Conservation (phyloP, 2,113 vertebrate species). For the Sander lucioperca region DNA sequence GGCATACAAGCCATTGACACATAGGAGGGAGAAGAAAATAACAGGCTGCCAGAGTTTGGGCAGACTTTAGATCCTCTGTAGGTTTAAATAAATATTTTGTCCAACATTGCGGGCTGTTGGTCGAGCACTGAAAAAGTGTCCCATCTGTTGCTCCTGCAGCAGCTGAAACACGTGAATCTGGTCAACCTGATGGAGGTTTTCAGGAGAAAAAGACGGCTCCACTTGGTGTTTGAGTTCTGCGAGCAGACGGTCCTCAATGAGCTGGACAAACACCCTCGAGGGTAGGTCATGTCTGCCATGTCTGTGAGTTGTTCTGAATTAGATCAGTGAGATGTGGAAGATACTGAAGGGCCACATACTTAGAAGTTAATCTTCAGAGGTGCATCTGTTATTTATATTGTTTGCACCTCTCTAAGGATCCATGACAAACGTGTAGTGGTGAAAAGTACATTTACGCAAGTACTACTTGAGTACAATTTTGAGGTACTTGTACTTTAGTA, state of each 20-base stretch:
- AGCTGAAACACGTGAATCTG: conserved; percentile 91
- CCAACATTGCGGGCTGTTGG: neutral
- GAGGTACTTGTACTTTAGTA: neutral
- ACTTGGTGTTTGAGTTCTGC: conserved; percentile 92
- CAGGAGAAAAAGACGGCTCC: conserved; percentile 89
- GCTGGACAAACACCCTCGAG: conserved; percentile 89
- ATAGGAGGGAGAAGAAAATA: neutral
- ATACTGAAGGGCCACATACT: neutral
- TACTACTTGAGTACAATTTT: neutral
- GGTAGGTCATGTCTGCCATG: conserved; percentile 76
- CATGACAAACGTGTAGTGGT: neutral
- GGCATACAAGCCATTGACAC: neutral
- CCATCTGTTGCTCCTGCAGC: conserved; percentile 74
- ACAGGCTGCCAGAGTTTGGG: neutral
- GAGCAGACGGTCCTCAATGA: conserved; percentile 92
- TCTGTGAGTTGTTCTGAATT: neutral
- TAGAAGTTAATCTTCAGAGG: neutral
- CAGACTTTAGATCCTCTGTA: neutral
- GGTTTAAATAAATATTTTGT: neutral
- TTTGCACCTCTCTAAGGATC: neutral
- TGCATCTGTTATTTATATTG: neutral
- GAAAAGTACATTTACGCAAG: neutral
- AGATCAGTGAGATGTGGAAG: neutral
- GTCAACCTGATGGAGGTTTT: conserved; percentile 93
- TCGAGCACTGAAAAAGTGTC: neutral